A percentile compares a stretch with the other conserved stretches of the same genome.
phyloP scores from a whole-genome alignment of 1,140 invertebrate genomes.

The Zaprionus inermis region DNA sequence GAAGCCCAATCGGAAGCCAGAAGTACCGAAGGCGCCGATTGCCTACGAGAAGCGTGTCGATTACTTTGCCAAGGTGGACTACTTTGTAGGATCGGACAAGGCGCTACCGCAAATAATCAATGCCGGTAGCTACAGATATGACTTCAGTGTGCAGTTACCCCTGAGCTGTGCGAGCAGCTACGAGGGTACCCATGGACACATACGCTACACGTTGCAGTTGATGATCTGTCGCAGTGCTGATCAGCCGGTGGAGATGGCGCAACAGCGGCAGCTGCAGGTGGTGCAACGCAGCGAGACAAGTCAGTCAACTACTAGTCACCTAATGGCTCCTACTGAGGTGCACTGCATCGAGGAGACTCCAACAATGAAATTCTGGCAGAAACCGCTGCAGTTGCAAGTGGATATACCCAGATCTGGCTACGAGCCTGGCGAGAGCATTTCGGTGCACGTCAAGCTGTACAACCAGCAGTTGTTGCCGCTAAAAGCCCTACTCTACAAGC shows the following conservation, averaged over 20 bases:
- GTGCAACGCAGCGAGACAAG: slow-evolving; percentile 86
- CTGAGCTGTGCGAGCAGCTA: slow-evolving; percentile 88
- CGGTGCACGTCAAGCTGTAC: slow-evolving; percentile 61
- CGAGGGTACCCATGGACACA: slow-evolving; percentile 88
- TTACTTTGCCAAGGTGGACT: slow-evolving; percentile 75
- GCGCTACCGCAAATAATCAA: slow-evolving; percentile 61
- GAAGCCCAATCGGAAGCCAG: slow-evolving; percentile 19
- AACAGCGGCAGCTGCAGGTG: slow-evolving; percentile 88
- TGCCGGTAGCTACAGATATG: slow-evolving; percentile 86
- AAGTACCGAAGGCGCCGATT: slow-evolving; percentile 24
- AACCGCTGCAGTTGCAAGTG: slow-evolving; percentile 60
- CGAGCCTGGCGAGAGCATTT: slow-evolving; percentile 66
- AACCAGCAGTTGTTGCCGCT: slow-evolving; percentile 84
- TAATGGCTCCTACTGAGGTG: slow-evolving; percentile 25
- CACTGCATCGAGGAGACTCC: slow-evolving; percentile 45
- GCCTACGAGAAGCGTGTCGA: slow-evolving; percentile 64
- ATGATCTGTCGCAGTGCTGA: slow-evolving; percentile 87
- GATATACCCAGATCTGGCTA: slow-evolving; percentile 63
- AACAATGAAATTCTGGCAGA: slow-evolving; percentile 63
- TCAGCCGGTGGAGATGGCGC: slow-evolving; percentile 87
- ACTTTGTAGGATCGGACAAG: slow-evolving; percentile 75
- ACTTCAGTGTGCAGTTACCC: slow-evolving; percentile 86
- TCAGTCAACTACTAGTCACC: slow-evolving; percentile 73
- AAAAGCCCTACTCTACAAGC: slow-evolving; percentile 83
- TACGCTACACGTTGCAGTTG: slow-evolving; percentile 88